Evolutionary conservation across 2,113 vertebrate species (phyloP).

Genomic region (Oceanodroma tethys): DNA sequence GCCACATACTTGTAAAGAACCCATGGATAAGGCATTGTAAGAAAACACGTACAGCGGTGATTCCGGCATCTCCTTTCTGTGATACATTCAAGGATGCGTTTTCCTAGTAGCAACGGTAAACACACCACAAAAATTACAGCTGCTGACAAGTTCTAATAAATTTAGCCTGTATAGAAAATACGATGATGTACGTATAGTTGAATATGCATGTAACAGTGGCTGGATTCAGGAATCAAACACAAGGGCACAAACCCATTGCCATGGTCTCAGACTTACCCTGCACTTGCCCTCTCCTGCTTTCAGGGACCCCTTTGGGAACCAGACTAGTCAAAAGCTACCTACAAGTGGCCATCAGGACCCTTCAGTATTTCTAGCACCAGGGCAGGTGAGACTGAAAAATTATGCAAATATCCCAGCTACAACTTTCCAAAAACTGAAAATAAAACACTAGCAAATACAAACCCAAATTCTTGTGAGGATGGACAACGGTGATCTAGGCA

Average conservation of each 20-base stretch:
- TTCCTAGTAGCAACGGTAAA: neutral
- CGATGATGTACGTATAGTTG: neutral
- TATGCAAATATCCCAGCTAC: neutral
- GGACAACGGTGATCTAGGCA: neutral
- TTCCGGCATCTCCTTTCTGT: neutral
- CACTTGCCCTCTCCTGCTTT: fast-evolving
- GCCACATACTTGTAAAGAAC: neutral
- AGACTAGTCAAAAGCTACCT: neutral
- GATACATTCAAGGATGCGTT: neutral
- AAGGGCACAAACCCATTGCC: neutral
- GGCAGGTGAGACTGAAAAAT: neutral
- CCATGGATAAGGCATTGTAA: neutral
- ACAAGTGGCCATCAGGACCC: neutral
- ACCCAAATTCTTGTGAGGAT: neutral
- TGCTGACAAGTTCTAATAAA: neutral
- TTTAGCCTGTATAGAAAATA: neutral
- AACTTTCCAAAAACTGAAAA: neutral
- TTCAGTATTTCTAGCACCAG: neutral
- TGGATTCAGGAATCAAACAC: neutral
- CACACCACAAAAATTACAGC: neutral
- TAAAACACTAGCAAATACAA: neutral
- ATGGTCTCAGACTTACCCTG: neutral
- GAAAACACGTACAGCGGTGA: neutral
- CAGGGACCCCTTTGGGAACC: neutral
- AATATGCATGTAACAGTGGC: no score